phyloP scores from a whole-genome alignment of 2,797 vertebrate species.

The Lacerta agilis region DNA sequence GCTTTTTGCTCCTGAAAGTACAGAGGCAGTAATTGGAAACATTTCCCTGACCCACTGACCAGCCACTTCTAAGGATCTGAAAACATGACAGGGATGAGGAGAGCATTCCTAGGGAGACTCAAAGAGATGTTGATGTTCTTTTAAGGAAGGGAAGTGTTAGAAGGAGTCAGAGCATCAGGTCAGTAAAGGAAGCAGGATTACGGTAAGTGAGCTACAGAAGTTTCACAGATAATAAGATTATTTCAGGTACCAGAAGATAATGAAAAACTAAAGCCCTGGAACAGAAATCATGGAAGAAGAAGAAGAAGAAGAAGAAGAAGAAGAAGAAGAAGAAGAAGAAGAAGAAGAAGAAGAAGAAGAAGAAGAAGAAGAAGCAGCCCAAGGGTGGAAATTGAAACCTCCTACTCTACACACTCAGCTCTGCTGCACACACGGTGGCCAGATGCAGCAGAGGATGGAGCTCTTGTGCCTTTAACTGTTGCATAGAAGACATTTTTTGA shows the following conservation, averaged over 20 bases:
- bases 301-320: rapidly evolving
- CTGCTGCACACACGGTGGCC: background rate
- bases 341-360: too few species aligned
- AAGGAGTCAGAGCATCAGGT: background rate
- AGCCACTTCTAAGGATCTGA: background rate
- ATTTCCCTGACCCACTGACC: background rate
- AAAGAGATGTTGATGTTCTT: background rate
- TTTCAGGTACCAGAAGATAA: rapidly evolving
- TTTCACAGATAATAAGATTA: background rate
- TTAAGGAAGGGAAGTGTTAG: background rate
- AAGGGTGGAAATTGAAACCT: background rate
- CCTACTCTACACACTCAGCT: background rate
- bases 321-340: rapidly evolving
- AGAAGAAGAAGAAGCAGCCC: background rate
- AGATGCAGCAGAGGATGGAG: background rate
- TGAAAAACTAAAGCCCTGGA: background rate
- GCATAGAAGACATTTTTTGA: background rate
- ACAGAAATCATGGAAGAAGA: background rate
- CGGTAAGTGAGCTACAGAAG: rapidly evolving
- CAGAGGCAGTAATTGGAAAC: background rate
- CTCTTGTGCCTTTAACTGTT: background rate
- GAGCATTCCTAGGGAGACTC: background rate
- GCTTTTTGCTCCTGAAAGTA: background rate
- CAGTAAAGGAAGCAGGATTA: background rate
- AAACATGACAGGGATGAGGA: background rate